Percentiles rank a stretch among this genome's conserved stretches.
Evolutionary conservation across 2,888 invertebrate species (phyloP).

Genomic region (Callimorpha dominula): DNA sequence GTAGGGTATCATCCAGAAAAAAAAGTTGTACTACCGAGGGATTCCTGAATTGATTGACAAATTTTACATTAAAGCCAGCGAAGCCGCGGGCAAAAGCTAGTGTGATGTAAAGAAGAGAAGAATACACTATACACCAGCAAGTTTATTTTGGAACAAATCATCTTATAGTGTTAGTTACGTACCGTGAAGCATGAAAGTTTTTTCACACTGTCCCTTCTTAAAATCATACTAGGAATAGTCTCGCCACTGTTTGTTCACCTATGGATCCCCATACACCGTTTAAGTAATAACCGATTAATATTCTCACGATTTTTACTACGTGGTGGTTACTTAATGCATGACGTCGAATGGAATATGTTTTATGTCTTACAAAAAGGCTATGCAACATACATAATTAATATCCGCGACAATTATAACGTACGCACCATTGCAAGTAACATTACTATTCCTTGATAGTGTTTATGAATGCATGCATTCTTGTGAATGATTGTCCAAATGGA

Average conservation of each 20-base stretch:
- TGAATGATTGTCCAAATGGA: background rate
- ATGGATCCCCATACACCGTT: background rate
- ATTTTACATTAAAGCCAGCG: no score
- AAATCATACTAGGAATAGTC: background rate
- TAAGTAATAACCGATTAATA: background rate
- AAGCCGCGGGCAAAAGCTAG: no score
- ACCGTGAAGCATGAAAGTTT: no score
- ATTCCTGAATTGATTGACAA: no score
- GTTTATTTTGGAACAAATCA: no score
- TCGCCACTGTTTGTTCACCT: background rate
- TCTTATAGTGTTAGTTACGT: no score
- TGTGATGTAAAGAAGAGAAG: no score
- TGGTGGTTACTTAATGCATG: background rate
- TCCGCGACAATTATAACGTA: conserved; percentile 5
- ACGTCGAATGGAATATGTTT: background rate
- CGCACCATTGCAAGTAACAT: background rate
- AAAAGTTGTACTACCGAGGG: no score
- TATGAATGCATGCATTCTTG: background rate
- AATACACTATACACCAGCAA: no score
- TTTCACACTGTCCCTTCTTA: background rate
- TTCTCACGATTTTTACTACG: background rate
- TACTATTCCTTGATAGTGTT: background rate
- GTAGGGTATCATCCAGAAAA: no score
- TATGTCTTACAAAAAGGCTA: background rate
- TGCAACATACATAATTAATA: conserved; percentile 14